phyloP scores from a whole-genome alignment of 1,140 invertebrate species.

The Drosophila bocqueti region DNA sequence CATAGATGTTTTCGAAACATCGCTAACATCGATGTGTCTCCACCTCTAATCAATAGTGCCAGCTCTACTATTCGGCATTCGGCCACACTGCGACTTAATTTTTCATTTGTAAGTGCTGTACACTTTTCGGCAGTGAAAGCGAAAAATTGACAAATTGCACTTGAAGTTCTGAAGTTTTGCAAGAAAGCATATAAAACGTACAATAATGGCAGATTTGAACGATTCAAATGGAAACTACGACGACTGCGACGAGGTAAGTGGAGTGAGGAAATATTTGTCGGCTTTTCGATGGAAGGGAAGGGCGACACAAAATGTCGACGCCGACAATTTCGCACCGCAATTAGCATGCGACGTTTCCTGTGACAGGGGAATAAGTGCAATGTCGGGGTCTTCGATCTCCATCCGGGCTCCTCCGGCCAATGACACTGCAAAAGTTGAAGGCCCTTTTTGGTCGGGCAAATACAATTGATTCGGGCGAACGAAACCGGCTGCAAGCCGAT shows the following conservation, averaged over 20 bases:
- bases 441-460: not conserved
- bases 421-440: slow-evolving; percentile 20
- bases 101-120: slow-evolving; percentile 38
- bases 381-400: slow-evolving; percentile 8
- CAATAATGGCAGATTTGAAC: slow-evolving; percentile 66
- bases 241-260: slow-evolving; percentile 78
- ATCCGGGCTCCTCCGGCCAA: slow-evolving; percentile 17
- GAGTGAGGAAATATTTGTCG: not conserved
- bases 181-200: slow-evolving; percentile 3
- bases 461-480: slow-evolving; percentile 3
- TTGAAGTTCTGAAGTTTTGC: slow-evolving; percentile 13
- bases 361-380: not conserved
- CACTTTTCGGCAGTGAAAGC: slow-evolving; percentile 22
- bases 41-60: not conserved
- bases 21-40: too few relatives aligned
- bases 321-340: slow-evolving; percentile 30
- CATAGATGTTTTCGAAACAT: too few relatives aligned
- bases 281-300: not conserved
- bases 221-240: slow-evolving; percentile 80
- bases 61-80: not conserved
- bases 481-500: slow-evolving; percentile 19
- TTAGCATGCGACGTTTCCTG: slow-evolving; percentile 4
- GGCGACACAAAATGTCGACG: slow-evolving; percentile 36
- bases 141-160: slow-evolving; percentile 6
- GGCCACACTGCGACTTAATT: slow-evolving; percentile 11